Base-by-base conservation (phyloP, 2,113 vertebrate species). In the Montifringilla adamsi region DNA sequence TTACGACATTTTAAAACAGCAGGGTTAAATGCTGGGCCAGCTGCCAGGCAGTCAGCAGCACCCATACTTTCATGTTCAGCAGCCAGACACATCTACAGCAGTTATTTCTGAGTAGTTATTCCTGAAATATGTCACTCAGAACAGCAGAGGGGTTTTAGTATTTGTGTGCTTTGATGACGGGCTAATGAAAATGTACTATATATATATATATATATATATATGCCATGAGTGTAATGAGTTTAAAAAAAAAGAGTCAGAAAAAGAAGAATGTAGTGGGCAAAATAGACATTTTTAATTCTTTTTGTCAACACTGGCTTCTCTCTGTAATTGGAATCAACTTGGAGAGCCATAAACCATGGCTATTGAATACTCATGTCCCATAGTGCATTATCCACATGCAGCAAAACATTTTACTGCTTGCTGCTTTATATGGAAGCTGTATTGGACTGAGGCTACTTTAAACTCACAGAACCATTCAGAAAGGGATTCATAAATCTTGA, bases 1-100 rank as follows among this genome's bases (percentile, higher is more conserved):
- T 98, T 98, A 98, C 93, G 97, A 95, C 95, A 97, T 96, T 98
- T 96, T 97, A 96, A 97, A 97, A 94, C 97, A 97, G 96, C 97
- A 95, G 97, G 97, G 97, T 97, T 98, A 97, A 97, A 97, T 92
- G 87, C 95, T 97, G 95, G 97, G 96, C 96, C 96, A 97, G 97
- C 95, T 97, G 97, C 96, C 97, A 97, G 94, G 87, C 89, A 81
- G 93, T 95, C 95, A 94, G 94, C 95, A 73, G 95, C 94, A 97
- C 97, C 96, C 95, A 97, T 91, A 96, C 97, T 98, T 98, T 98
- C 96, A 98, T 97, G 95, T 97, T 94, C 78, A 94, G 94, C 88
- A 96, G 96, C 97, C 97, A 97, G 97, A 96, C 93, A 96, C 78
- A 88, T 94, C 93, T 96, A 94, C 86, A 86, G 62, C 55, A 95